A percentile compares a stretch with the other conserved stretches of the same genome.
phyloP scores from a whole-genome alignment of 64 coral and sea anemone species.

The Porites australiensis region DNA sequence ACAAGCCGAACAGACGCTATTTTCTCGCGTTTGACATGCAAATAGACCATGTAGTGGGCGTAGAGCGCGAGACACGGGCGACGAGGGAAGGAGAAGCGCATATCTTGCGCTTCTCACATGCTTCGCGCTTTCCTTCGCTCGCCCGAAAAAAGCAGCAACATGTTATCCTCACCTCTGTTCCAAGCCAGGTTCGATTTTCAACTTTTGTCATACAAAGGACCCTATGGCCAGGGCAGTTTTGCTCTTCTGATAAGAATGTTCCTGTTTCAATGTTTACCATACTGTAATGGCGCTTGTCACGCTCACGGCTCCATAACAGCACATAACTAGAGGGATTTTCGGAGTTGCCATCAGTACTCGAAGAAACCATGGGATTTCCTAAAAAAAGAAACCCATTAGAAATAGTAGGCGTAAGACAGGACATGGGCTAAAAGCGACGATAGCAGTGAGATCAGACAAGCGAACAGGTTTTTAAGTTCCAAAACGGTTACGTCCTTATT shows the following conservation, averaged over 20 bases:
- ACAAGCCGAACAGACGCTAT: no score
- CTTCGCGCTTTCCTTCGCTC: no score
- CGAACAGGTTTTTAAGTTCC: no score
- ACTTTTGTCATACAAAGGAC: constrained; percentile 91
- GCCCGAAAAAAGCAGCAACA: no score
- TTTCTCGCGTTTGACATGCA: no score
- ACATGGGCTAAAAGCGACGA: no score
- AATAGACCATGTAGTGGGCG: no score
- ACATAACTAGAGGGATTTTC: constrained; percentile 68
- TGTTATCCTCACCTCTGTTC: constrained; percentile 81
- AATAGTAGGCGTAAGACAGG: not conserved
- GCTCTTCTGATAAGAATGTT: constrained; percentile 68
- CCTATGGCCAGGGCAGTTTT: constrained; percentile 82
- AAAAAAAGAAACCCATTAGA: not conserved
- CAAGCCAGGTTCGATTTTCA: constrained; percentile 89
- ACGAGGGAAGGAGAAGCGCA: no score
- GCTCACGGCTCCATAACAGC: constrained; percentile 90
- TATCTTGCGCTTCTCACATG: no score
- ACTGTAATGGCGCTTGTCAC: constrained; percentile 79
- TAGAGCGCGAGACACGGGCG: no score
- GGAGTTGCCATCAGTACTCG: not conserved
- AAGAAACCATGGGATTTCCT: constrained; percentile 37
- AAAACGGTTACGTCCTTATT: no score
- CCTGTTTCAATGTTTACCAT: constrained; percentile 94
- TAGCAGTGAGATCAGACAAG: no score